Conservation (phyloP, 2,113 vertebrate genomes). For the Bos indicus region DNA sequence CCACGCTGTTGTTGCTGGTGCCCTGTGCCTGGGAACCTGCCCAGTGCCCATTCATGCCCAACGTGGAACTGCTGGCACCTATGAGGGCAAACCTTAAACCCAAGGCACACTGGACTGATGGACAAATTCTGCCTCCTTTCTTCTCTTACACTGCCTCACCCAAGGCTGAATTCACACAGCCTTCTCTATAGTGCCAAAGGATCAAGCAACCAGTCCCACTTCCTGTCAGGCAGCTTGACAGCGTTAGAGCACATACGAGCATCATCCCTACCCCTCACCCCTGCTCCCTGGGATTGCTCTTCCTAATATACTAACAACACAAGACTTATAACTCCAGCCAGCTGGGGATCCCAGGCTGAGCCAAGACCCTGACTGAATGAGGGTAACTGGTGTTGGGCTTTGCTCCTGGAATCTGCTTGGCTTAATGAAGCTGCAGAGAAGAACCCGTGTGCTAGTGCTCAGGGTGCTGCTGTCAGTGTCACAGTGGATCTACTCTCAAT, state of each 20-base stretch:
- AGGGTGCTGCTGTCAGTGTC: not conserved
- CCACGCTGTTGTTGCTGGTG: too few relatives aligned
- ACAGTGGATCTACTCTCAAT: too few relatives aligned
- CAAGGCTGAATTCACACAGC: not conserved
- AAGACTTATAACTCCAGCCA: too few relatives aligned
- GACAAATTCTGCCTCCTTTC: not conserved
- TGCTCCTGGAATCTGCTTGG: too few relatives aligned
- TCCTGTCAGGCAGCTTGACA: not conserved
- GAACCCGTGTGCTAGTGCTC: not conserved
- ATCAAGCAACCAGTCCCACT: not conserved
- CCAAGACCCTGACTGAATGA: not conserved
- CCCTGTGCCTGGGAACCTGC: not conserved
- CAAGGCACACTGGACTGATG: not conserved
- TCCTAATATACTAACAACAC: not conserved
- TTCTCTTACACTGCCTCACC: not conserved
- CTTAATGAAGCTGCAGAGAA: not conserved
- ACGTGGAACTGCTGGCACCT: not conserved
- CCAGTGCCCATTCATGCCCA: not conserved
- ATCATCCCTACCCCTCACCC: not conserved
- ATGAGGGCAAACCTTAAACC: not conserved
- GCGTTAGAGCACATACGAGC: accelerated
- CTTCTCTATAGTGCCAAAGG: not conserved
- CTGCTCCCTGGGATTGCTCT: not conserved
- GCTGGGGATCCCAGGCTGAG: not conserved
- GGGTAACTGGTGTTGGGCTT: accelerated